phyloP scores from a whole-genome alignment of 2,888 invertebrate genomes.

The Drosophila villosipedis region DNA sequence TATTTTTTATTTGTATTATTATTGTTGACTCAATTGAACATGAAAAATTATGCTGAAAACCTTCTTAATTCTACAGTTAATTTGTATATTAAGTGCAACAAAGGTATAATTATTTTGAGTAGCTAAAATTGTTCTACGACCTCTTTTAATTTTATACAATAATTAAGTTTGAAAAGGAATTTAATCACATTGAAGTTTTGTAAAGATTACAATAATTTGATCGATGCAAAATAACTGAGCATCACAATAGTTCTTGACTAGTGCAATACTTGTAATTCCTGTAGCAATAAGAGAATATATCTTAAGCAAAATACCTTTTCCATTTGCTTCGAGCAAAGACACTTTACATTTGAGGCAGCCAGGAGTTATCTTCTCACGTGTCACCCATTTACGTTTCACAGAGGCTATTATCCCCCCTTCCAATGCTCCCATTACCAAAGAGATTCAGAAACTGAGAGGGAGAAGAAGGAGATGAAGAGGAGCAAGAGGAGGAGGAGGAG shows the following conservation, averaged over 20 bases:
- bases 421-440: background rate
- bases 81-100: background rate
- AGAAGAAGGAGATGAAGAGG: background rate
- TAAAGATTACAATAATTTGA: background rate
- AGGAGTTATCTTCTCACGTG: conserved; percentile 50
- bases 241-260: background rate
- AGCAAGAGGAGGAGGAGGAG: background rate
- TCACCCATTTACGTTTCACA: conserved; percentile 34
- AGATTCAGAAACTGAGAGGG: background rate
- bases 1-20: background rate
- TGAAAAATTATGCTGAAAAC: background rate
- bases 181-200: no score
- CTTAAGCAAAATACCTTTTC: background rate
- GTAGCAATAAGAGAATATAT: background rate
- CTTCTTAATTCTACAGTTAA: background rate
- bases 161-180: background rate
- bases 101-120: background rate
- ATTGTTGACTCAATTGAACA: background rate
- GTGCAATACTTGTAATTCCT: no score
- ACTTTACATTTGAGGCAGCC: conserved; percentile 15
- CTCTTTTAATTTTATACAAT: background rate
- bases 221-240: background rate
- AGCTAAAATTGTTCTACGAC: background rate
- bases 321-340: background rate
- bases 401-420: background rate